Evolutionary conservation across 2,113 vertebrate genomes (phyloP).

Genomic region (Acanthochromis polyacanthus): DNA sequence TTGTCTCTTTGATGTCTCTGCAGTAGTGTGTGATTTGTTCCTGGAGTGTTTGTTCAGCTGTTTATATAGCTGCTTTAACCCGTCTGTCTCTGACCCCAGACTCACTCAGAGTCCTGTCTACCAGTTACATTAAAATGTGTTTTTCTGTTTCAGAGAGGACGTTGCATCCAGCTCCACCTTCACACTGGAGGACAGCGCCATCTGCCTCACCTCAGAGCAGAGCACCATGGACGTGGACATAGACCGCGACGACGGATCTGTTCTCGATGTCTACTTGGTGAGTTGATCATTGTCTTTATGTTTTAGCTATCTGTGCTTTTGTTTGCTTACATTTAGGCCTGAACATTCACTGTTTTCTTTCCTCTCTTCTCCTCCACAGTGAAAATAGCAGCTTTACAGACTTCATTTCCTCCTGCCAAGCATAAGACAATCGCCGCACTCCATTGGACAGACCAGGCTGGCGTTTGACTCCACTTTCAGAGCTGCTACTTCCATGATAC

Average conservation of each 20-base stretch:
- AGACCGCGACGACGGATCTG: slow-evolving; percentile 92
- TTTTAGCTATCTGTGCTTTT: too few relatives aligned
- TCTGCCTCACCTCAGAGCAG: slow-evolving; percentile 94
- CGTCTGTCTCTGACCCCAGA: slow-evolving; percentile 3
- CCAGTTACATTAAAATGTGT: slow-evolving; percentile 9
- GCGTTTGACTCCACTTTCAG: slow-evolving; percentile 55
- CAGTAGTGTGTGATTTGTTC: background rate
- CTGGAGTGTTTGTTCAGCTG: background rate
- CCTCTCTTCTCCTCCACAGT: slow-evolving; percentile 59
- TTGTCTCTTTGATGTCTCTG: slow-evolving; percentile 13
- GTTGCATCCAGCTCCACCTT: slow-evolving; percentile 92
- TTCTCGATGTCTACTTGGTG: slow-evolving; percentile 96
- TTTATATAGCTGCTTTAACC: slow-evolving; percentile 36
- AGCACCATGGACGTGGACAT: slow-evolving; percentile 90
- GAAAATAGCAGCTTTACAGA: slow-evolving; percentile 56
- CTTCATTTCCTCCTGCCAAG: slow-evolving; percentile 69
- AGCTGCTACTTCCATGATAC: slow-evolving; percentile 74
- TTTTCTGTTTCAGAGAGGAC: slow-evolving; percentile 85
- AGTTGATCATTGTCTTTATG: slow-evolving; percentile 40
- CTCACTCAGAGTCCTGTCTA: background rate
- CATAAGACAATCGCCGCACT: slow-evolving; percentile 74
- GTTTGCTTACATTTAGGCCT: background rate
- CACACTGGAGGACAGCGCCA: slow-evolving; percentile 94
- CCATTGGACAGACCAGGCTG: slow-evolving; percentile 58
- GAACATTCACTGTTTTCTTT: too few relatives aligned